phyloP scores from a whole-genome alignment of 2,888 invertebrate genomes.

The Trichopoda pennipes region DNA sequence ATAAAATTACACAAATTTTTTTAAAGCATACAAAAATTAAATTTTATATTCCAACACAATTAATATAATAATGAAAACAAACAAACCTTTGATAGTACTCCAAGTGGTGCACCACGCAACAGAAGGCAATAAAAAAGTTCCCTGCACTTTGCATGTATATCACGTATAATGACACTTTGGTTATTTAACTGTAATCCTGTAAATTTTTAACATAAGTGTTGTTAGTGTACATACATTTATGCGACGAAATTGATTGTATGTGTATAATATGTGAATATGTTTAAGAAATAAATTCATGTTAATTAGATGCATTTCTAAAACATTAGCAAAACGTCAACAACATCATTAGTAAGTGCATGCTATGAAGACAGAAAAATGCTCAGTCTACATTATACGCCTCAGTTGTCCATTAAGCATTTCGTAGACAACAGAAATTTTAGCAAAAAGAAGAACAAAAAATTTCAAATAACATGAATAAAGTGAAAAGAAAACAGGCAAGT shows the following conservation, averaged over 20 bases:
- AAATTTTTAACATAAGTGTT: constrained; percentile 38
- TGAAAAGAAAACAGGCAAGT: not conserved
- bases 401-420: constrained; percentile 53
- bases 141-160: constrained; percentile 91
- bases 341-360: constrained; percentile 60
- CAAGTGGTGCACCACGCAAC: constrained; percentile 88
- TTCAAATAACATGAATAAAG: not conserved
- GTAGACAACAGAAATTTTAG: constrained; percentile 30
- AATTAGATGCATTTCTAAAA: constrained; percentile 69
- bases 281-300: constrained; percentile 66
- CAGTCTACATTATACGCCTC: constrained; percentile 49
- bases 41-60: constrained; percentile 34
- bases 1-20: no score
- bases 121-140: constrained; percentile 88
- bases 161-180: constrained; percentile 87
- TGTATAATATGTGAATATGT: constrained; percentile 17
- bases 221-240: constrained; percentile 2
- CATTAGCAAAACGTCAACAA: constrained; percentile 64
- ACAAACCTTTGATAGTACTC: constrained; percentile 87
- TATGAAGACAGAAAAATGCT: constrained; percentile 51
- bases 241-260: constrained; percentile 5
- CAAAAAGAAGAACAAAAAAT: not conserved
- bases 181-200: constrained; percentile 83
- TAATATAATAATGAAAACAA: constrained; percentile 43
- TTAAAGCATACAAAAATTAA: no score